Base-by-base conservation (phyloP, 2,797 vertebrate genomes). In the Pipistrellus nathusii region DNA sequence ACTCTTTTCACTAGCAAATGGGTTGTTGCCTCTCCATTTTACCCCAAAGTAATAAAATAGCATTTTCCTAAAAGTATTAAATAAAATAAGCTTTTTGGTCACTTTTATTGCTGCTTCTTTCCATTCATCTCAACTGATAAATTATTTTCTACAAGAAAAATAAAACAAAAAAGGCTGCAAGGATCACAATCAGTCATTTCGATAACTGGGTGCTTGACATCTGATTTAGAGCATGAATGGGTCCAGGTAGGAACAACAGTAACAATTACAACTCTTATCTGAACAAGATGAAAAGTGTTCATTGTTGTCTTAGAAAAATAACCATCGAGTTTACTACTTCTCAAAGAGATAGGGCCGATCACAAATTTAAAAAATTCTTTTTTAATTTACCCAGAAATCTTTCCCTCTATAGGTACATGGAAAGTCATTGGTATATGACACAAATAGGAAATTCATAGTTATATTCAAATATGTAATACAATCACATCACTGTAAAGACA, bases 331-430 rank as follows among this genome's bases (percentile, higher is more conserved):
- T 84, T 38, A 71, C 69, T 84, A 71, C 66, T 91, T 92, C 69
- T 90, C 32, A 88, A 93, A 91, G 46, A 77, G 88, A 88, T 10
- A 32, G 9, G 87, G 8, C 41, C 48, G 13, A 44, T 53, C 41
- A 38, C 27, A 41, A 41, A 41, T 41, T 41, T 41, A 41, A 41
- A 41, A 41, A 41, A 69, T 53, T 80, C 35, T 75, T 44, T 83
- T 75, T 12, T 72, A 72, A 78, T 72, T 72, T 71, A 23, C 46
- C 14, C 76, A 93, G 66, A 93, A 93, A 88, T 78, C 27, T 90
- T 86, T 85, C 48, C 32, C 75, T 86, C 48, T 32, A 23, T 30
- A 38, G 85, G 18, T 15, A 66, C 15, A 44, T 30, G 55, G 55
- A n/a, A 44, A 81, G 44, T 21, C 55, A 30, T n/a, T 44, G 55